Percentiles rank a stretch among this genome's conserved stretches.
phyloP scores from a whole-genome alignment of 2,113 vertebrate species.

The Motacilla tschutschensis region DNA sequence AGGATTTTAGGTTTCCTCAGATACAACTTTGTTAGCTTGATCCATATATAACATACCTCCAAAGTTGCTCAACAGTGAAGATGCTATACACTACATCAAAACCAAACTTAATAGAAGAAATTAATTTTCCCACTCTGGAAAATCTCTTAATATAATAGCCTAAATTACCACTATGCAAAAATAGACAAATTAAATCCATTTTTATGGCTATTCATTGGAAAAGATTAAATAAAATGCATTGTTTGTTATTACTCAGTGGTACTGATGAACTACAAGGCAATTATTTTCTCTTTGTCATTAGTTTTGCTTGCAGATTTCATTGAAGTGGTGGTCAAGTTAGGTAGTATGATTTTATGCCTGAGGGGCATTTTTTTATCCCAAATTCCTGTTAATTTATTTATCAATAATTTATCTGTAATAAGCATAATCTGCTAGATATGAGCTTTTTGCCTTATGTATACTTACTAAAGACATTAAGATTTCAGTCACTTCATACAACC shows the following conservation, averaged over 20 bases:
- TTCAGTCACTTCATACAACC: not conserved
- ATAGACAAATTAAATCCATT: not conserved
- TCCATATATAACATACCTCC: not conserved
- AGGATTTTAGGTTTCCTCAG: not conserved
- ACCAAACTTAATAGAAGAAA: not conserved
- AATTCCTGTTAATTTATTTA: not conserved
- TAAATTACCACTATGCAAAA: not conserved
- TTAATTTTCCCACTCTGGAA: not conserved
- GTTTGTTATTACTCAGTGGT: not conserved
- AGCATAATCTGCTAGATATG: not conserved
- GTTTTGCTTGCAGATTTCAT: not conserved
- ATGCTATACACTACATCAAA: not conserved
- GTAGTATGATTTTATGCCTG: not conserved
- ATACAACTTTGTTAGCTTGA: not conserved
- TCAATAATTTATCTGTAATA: not conserved
- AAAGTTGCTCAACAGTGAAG: not conserved
- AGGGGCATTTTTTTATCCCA: not conserved
- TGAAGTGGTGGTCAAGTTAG: not conserved
- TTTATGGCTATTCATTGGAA: not conserved
- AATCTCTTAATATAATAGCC: not conserved
- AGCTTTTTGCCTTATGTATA: not conserved
- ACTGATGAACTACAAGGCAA: not conserved
- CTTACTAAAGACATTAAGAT: not conserved
- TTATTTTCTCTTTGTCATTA: not conserved
- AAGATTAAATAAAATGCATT: not conserved